A percentile compares a stretch with the other conserved stretches of the same genome.
These are phyloP conservation scores for Oreotragus oreotragus DNA, from an alignment of 2,113 vertebrate species.

Conservation along the genomic window DNA sequence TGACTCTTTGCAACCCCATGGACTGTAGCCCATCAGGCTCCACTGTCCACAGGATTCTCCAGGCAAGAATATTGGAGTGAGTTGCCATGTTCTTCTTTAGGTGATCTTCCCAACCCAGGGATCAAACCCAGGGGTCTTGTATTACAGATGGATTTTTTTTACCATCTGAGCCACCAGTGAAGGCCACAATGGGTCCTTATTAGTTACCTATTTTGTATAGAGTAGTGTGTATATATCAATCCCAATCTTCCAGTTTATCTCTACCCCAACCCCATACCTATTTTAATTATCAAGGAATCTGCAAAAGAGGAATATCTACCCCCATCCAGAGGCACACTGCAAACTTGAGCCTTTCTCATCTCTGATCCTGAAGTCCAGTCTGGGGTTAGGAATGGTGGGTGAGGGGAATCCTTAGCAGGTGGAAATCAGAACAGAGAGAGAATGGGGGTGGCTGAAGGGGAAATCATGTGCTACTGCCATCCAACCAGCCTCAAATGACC, in stretches of 20 bases:
- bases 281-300: not conserved
- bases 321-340: not conserved
- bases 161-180: not conserved
- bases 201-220: not conserved
- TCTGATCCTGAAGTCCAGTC: not conserved
- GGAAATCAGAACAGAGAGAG: not conserved
- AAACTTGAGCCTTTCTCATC: not conserved
- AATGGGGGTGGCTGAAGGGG: too few relatives aligned
- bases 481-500: not conserved
- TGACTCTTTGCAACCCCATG: not conserved
- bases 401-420: not conserved
- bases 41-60: fast-evolving
- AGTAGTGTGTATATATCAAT: not conserved
- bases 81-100: not conserved
- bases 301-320: not conserved
- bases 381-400: not conserved
- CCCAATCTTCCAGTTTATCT: not conserved
- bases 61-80: not conserved
- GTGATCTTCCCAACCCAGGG: not conserved
- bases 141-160: not conserved
- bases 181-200: not conserved
- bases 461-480: too few relatives aligned
- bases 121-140: not conserved
- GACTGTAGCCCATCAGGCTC: not conserved
- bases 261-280: not conserved